phyloP scores from a whole-genome alignment of 1,140 invertebrate species.

The Anastrepha obliqua region DNA sequence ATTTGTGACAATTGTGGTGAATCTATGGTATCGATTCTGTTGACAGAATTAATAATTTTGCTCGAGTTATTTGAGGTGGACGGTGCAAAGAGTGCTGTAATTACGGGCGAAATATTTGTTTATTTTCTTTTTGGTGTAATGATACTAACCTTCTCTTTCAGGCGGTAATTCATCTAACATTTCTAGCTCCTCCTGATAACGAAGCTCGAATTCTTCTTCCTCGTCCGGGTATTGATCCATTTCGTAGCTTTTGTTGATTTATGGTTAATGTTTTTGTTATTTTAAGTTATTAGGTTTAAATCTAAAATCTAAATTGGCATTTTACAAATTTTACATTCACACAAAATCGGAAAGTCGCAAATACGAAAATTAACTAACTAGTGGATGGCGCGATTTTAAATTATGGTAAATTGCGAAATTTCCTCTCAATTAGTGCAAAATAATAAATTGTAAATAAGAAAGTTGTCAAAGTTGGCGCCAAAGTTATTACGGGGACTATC shows the following conservation, averaged over 20 bases:
- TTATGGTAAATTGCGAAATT: no score
- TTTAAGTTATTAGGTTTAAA: no score
- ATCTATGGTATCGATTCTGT: conserved; percentile 21
- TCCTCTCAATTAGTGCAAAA: background rate
- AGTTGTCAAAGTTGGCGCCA: background rate
- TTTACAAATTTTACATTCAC: no score
- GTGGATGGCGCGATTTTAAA: no score
- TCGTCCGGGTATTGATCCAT: conserved; percentile 81
- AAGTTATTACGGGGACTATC: background rate
- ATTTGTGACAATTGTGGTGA: conserved; percentile 70
- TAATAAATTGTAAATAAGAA: background rate
- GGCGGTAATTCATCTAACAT: conserved; percentile 75
- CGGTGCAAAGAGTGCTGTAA: conserved; percentile 1
- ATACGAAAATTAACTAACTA: no score
- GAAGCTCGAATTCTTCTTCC: conserved; percentile 85
- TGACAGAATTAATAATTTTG: background rate
- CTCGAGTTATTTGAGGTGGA: background rate
- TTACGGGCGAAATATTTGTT: no score
- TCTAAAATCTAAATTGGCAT: no score
- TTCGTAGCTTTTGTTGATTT: background rate
- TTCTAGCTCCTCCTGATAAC: conserved; percentile 83
- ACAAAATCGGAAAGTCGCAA: no score
- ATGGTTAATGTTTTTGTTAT: background rate
- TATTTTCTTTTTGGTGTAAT: background rate
- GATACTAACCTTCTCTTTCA: conserved; percentile 55